Evolutionary conservation across 2,797 vertebrate genomes (phyloP).

Genomic region (Silurus aristotelis): DNA sequence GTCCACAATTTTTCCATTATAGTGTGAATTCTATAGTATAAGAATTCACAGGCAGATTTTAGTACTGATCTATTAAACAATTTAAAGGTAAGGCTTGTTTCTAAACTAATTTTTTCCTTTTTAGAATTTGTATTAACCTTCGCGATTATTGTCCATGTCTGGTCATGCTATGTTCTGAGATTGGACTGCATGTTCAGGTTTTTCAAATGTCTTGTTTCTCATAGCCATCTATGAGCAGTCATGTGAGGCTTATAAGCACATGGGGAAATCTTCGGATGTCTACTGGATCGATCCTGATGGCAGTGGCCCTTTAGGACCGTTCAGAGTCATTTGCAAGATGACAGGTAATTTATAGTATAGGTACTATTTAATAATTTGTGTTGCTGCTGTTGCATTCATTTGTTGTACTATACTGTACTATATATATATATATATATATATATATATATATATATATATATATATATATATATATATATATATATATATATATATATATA

Average conservation of each 20-base stretch:
- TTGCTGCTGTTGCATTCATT: too few species aligned
- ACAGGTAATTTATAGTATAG: slow-evolving; percentile 81
- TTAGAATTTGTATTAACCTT: background rate
- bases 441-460: too few species aligned
- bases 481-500: too few species aligned
- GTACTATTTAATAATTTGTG: too few species aligned
- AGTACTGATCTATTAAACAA: too few species aligned
- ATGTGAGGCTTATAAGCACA: slow-evolving; percentile 96
- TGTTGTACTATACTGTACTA: too few species aligned
- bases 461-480: too few species aligned
- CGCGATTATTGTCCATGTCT: background rate
- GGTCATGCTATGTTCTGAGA: background rate
- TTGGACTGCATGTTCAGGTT: background rate
- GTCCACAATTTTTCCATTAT: too few species aligned
- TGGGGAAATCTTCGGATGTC: slow-evolving; percentile 89
- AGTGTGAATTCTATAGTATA: too few species aligned
- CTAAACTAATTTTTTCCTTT: background rate
- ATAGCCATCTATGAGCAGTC: slow-evolving; percentile 93
- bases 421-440: too few species aligned
- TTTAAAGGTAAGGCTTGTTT: background rate
- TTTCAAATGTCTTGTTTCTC: background rate
- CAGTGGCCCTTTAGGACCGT: slow-evolving; percentile 88
- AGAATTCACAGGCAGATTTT: too few species aligned
- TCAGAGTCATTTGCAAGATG: slow-evolving; percentile 98
- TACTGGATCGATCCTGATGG: slow-evolving; percentile 98